These are phyloP conservation scores for Tryphoninae sp. DNA, from an alignment of 2,888 invertebrate species.

Conservation along the genomic window DNA sequence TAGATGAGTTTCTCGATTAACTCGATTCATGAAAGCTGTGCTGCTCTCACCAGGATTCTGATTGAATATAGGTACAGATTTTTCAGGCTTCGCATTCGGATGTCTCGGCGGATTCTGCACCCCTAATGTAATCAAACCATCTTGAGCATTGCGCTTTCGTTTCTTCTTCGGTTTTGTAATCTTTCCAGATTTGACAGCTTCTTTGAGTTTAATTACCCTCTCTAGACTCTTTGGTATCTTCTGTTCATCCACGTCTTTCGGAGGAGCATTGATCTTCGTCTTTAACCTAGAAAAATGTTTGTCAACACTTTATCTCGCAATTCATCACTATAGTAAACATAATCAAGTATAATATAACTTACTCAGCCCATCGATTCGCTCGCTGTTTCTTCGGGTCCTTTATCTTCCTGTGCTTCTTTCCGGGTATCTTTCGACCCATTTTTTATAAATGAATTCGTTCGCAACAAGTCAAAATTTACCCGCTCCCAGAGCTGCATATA, in stretches of 20 bases:
- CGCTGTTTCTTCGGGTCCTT: conserved; percentile 90
- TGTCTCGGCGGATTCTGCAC: conserved; percentile 52
- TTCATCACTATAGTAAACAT: conserved; percentile 60
- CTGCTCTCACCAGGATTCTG: conserved; percentile 85
- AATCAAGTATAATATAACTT: conserved; percentile 68
- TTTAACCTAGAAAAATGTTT: conserved; percentile 83
- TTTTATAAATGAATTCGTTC: conserved; percentile 55
- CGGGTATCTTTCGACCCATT: conserved; percentile 91
- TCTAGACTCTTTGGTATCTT: conserved; percentile 88
- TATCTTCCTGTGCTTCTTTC: conserved; percentile 89
- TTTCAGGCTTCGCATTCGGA: conserved; percentile 78
- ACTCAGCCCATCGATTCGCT: conserved; percentile 86
- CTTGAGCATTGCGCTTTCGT: conserved; percentile 73
- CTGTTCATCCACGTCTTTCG: conserved; percentile 87
- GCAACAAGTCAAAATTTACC: conserved; percentile 16
- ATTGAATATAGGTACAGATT: conserved; percentile 83
- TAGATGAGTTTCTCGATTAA: conserved; percentile 85
- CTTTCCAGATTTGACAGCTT: conserved; percentile 81
- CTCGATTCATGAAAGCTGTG: conserved; percentile 85
- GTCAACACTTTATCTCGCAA: conserved; percentile 46
- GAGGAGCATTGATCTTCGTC: conserved; percentile 89
- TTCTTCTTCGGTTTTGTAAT: conserved; percentile 78
- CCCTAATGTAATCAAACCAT: conserved; percentile 74
- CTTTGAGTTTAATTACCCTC: conserved; percentile 85
- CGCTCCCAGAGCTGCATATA: conserved; percentile 6